Evolutionary conservation across 92 coral and sea anemone genomes (phyloP), one percentile per base, ranked within the genome.

Genomic region (Heteractis magnifica): DNA sequence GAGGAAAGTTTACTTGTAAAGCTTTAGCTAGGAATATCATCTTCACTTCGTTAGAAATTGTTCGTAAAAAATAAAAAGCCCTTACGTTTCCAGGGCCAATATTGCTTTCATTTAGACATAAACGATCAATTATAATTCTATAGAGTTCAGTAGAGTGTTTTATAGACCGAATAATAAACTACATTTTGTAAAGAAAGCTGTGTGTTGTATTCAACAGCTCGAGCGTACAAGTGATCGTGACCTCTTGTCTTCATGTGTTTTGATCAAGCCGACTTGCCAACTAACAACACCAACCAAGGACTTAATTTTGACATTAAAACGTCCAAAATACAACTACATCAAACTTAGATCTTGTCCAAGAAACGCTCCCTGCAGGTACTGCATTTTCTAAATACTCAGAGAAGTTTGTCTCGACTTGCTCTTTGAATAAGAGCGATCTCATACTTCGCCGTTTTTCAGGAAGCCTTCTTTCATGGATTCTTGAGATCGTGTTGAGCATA

Each of bases 181-280:
- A 19, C 79, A 53, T 83, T 41, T 11, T 18, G 16, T 34, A 62
- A 8, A 79, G 71, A 60, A 26, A 64, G 48, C 15, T 65, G 6
- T 64, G 41, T 64, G 75, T 82, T 83, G 79, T 83, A 48, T 58
- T 75, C 16, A 71, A 52, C 79, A 52, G 75, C 70, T 75, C 80
- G 51, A 75, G 79, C 73, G 86, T 83, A 26, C 20, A 21, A 48
- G 19, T 44, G 81, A 78, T 78, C 71, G 81, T 78, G 81, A 78
- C 71, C 81, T 76, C 58, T 76, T 20, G 23, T 50, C 52, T 50
- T 50, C 16, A 20, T 15, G 79, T 76, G 49, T 52, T 76, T 52
- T 76, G 58, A 76, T 76, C 79, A 20, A 76, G 10, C 73, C 73
- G 49, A 68, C 73, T 68, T 68, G 73, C 50, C 73, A 68, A 68